Evolutionary conservation across 2,797 vertebrate genomes (phyloP).

Genomic region (Vipera ursinii): DNA sequence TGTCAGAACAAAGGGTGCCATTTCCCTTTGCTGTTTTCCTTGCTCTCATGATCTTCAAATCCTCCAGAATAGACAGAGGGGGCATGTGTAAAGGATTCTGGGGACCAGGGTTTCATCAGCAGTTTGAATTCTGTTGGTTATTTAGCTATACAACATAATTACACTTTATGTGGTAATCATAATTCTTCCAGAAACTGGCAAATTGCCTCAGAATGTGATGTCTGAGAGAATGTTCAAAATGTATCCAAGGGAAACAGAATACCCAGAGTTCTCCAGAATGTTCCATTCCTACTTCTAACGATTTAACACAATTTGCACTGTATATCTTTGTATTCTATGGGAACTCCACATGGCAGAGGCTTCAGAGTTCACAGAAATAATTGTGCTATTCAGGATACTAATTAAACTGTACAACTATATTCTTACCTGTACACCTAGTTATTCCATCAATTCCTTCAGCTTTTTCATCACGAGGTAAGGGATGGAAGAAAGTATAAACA

Average conservation of each 20-base stretch:
- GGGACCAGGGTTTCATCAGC: background rate
- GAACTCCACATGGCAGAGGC: background rate
- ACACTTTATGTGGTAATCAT: background rate
- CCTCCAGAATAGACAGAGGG: background rate
- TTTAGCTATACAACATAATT: too few relatives aligned
- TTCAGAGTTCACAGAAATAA: background rate
- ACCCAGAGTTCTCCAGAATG: background rate
- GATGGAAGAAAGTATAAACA: slow-evolving; percentile 98
- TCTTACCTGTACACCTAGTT: slow-evolving; percentile 79
- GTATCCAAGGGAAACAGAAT: background rate
- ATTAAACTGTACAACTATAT: background rate
- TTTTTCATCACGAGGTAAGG: slow-evolving; percentile 92
- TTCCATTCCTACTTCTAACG: background rate
- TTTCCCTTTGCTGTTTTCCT: background rate
- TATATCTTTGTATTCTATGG: background rate
- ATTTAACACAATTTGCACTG: background rate
- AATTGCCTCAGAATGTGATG: background rate
- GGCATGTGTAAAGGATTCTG: background rate
- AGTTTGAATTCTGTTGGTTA: too few relatives aligned
- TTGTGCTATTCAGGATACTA: background rate
- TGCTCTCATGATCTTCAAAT: background rate
- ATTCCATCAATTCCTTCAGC: slow-evolving; percentile 84
- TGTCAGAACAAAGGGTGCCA: background rate
- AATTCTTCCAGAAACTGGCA: background rate
- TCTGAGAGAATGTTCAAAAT: background rate